Evolutionary conservation across 2,888 invertebrate species (phyloP).

Genomic region (Lasioglossum malachurum): DNA sequence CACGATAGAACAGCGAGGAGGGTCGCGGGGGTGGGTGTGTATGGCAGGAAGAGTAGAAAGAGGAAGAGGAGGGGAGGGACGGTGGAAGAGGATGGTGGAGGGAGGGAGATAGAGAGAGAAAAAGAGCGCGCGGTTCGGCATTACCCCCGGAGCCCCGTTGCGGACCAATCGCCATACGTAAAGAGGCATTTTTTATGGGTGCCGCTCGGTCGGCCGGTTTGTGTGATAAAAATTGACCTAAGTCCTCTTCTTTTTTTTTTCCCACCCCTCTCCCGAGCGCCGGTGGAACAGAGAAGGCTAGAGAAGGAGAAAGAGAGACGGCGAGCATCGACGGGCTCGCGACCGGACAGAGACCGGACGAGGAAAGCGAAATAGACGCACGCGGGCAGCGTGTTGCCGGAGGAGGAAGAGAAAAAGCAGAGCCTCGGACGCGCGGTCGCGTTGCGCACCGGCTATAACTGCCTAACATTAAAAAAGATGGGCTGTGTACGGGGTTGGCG

Average conservation of each 20-base stretch:
- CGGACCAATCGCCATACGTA: slow-evolving; percentile 85
- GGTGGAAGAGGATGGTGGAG: background rate
- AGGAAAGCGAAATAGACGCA: slow-evolving; percentile 35
- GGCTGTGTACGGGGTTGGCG: slow-evolving; percentile 80
- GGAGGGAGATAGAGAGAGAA: slow-evolving; percentile 40
- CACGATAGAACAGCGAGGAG: slow-evolving; percentile 17
- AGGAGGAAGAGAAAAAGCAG: slow-evolving; percentile 25
- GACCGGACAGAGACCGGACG: slow-evolving; percentile 33
- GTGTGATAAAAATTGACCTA: slow-evolving; percentile 85
- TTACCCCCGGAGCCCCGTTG: slow-evolving; percentile 83
- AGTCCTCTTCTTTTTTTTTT: slow-evolving; percentile 81
- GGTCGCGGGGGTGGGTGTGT: slow-evolving; percentile 14
- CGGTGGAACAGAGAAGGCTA: background rate
- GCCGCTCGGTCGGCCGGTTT: slow-evolving; percentile 83
- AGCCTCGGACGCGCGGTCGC: slow-evolving; percentile 63
- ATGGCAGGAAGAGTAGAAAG: slow-evolving; percentile 22
- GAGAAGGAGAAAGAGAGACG: slow-evolving; percentile 37
- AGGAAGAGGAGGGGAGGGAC: slow-evolving; percentile 1
- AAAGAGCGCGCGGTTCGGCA: slow-evolving; percentile 77
- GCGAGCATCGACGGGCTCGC: slow-evolving; percentile 5
- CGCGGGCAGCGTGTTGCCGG: slow-evolving; percentile 28
- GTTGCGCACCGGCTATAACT: slow-evolving; percentile 83
- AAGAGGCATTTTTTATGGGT: slow-evolving; percentile 85
- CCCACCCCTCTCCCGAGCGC: slow-evolving; percentile 21
- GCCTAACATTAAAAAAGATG: slow-evolving; percentile 85